Conservation (phyloP, 1,140 invertebrate species). For the Notospermus geniculatus region DNA sequence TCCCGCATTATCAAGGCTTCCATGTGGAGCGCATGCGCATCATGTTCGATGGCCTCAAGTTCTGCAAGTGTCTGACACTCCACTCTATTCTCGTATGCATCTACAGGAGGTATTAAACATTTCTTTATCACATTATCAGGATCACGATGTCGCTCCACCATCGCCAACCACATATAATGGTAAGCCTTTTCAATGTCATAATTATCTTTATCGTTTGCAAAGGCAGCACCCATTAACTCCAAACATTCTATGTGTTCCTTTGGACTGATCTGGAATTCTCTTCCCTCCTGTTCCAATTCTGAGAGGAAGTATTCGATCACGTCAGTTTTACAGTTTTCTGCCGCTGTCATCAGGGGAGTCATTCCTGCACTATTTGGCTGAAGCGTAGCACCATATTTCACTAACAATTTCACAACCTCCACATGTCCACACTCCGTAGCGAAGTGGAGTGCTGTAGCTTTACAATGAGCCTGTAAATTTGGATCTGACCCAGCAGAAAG, state of each 20-base stretch:
- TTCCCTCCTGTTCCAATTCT: constrained; percentile 31
- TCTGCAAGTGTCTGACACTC: constrained; percentile 66
- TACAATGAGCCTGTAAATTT: constrained; percentile 64
- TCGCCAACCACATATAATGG: constrained; percentile 52
- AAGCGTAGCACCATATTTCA: constrained; percentile 37
- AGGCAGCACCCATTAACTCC: constrained; percentile 50
- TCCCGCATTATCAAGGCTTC: constrained; percentile 49
- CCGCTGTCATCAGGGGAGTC: constrained; percentile 46
- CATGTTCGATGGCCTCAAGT: constrained; percentile 35
- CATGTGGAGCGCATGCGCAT: constrained; percentile 43
- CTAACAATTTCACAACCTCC: constrained; percentile 43
- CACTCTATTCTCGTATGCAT: constrained; percentile 81
- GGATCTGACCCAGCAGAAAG: constrained; percentile 79
- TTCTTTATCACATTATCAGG: constrained; percentile 35
- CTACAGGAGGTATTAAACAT: constrained; percentile 60
- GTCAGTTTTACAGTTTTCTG: constrained; percentile 40
- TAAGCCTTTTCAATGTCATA: constrained; percentile 46
- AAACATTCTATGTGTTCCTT: constrained; percentile 42
- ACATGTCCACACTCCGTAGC: constrained; percentile 48
- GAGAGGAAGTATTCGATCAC: constrained; percentile 46
- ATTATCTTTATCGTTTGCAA: constrained; percentile 51
- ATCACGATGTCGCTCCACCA: constrained; percentile 63
- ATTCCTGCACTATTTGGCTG: constrained; percentile 43
- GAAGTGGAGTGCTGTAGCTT: constrained; percentile 51
- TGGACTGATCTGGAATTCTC: constrained; percentile 12